A percentile compares a stretch with the other conserved stretches of the same genome.
phyloP scores from a whole-genome alignment of 2,113 vertebrate species.

The Actenoides hombroni region DNA sequence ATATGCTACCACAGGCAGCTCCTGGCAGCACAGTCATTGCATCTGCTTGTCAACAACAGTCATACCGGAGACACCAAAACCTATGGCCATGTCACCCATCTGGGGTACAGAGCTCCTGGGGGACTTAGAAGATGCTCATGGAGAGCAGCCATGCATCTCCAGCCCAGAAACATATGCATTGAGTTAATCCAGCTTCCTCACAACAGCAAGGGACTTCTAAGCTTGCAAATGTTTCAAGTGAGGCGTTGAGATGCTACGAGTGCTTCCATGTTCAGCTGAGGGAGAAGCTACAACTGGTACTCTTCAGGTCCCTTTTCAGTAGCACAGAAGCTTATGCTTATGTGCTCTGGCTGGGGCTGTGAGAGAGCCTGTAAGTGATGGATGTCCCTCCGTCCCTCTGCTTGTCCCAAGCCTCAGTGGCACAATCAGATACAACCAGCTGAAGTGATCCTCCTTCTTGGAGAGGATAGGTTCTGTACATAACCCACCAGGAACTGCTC shows the following conservation, averaged over 20 bases:
- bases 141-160: neutral
- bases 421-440: neutral
- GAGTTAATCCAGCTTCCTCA: neutral
- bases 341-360: rapidly evolving
- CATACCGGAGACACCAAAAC: neutral
- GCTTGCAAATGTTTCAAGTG: neutral
- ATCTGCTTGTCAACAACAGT: neutral
- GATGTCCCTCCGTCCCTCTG: neutral
- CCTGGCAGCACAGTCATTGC: neutral
- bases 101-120: neutral
- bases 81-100: neutral
- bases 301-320: neutral
- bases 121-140: neutral
- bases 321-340: neutral
- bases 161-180: neutral
- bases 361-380: neutral
- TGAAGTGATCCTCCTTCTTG: rapidly evolving
- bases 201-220: neutral
- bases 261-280: neutral
- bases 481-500: neutral
- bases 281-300: neutral
- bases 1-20: neutral
- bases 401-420: neutral
- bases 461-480: neutral
- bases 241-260: neutral